These are phyloP conservation scores for Dromococcyx pavoninus DNA, from an alignment of 2,797 vertebrate genomes.

Conservation along the genomic window DNA sequence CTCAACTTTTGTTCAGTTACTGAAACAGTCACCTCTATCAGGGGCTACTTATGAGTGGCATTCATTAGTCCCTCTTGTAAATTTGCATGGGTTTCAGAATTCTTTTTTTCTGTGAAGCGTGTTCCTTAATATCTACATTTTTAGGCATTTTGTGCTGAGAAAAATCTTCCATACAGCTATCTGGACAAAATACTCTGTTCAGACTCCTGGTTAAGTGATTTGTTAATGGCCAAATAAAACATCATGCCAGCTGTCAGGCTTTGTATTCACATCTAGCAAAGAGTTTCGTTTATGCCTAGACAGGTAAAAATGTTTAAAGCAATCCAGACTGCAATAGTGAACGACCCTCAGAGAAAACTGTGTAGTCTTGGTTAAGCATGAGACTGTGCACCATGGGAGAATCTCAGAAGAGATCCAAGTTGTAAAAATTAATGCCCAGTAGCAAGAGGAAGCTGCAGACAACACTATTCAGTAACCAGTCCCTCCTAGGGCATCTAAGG, in stretches of 20 bases:
- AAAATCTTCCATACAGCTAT: neutral
- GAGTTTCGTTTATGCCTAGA: neutral
- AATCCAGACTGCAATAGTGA: neutral
- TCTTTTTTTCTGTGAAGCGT: neutral
- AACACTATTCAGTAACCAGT: neutral
- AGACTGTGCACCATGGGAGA: neutral
- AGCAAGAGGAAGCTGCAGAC: neutral
- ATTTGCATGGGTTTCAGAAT: neutral
- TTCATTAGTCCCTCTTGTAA: neutral
- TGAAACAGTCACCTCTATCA: neutral
- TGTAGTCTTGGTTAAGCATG: neutral
- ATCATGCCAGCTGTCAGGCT: neutral
- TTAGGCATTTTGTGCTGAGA: neutral
- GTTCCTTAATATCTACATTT: neutral
- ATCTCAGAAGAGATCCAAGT: neutral
- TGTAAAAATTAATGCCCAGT: neutral
- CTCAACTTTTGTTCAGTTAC: neutral
- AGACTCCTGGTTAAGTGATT: neutral
- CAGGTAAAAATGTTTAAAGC: neutral
- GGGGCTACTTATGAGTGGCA: neutral
- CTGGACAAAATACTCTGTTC: neutral
- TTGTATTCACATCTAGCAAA: neutral
- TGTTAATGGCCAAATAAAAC: neutral
- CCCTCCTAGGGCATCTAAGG: neutral
- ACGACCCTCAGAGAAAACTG: neutral